Base-by-base conservation (phyloP, 2,888 invertebrate species). In the Mellilla xanthometata region DNA sequence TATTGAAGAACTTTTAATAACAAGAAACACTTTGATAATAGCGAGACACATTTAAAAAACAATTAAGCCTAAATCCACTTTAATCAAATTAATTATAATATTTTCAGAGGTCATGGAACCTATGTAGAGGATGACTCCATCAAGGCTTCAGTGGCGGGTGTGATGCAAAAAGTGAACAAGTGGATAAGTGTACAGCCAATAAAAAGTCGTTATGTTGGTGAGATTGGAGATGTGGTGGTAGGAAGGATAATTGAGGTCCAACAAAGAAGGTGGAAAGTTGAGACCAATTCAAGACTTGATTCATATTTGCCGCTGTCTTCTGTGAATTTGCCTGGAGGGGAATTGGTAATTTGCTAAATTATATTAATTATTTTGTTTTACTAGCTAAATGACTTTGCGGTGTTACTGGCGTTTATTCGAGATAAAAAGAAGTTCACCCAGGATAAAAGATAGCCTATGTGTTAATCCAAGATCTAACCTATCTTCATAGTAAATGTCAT, bases 271-370 rank as follows among this genome's bases (percentile, higher is more conserved):
- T 99, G 99, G 99, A 97, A 97, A 78, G 96, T 99, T 1, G 96
- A 99, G 65, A 97, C 97, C 1, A 98, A 98, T 81, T 95, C 97
- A 0, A 93, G 97, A 40, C 83, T 95, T 69, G 97, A 98, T 81
- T 96, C 98, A 0, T 91, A 96, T 29, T 91, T 99, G 7, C 91
- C 96, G 49, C 83, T 99, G 10, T 97, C 98, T 0, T 96, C 98
- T 22, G 98, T 99, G 1, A 99, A 99, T 90, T 91, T 99, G 52
- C 99, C 99, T n/a, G 99, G 99, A 15, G 96, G 97, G 40, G 99
- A 99, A 91, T 84, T 99, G 91, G 96, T 96, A 87, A 76, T 80
- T n/a, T 24, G 7, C 4, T 24, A 24, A 19, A 19, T 19, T 19
- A 4, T 19, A 19, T 6, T 4, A 4, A 6, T 19, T 19, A 19